phyloP scores from a whole-genome alignment of 2,113 vertebrate species.

The Zapus hudsonius region DNA sequence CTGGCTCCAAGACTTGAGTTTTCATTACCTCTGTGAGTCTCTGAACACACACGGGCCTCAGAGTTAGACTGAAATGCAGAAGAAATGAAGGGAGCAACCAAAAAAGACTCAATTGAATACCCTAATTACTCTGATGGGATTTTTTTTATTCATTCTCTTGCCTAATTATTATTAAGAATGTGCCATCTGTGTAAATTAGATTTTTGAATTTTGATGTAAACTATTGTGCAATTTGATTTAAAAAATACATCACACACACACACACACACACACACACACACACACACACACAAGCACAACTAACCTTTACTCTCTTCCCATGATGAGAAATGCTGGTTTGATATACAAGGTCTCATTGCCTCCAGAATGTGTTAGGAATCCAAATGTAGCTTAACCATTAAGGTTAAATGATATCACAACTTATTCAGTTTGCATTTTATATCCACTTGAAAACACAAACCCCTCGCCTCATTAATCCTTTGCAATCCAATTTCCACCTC shows the following conservation, averaged over 20 bases:
- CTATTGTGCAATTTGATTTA: constrained; percentile 27
- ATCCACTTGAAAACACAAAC: constrained; percentile 84
- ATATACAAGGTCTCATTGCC: constrained; percentile 72
- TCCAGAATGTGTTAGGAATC: neutral
- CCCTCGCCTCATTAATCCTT: constrained; percentile 89
- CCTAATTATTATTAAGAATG: constrained; percentile 76
- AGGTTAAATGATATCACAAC: constrained; percentile 83
- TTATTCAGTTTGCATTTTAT: constrained; percentile 81
- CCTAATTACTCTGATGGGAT: constrained; percentile 43
- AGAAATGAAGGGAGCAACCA: neutral
- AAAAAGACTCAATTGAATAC: neutral
- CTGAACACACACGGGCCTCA: neutral
- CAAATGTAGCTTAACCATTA: constrained; percentile 73
- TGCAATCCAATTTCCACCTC: constrained; percentile 72
- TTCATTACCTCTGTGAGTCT: neutral
- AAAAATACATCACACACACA: too few relatives aligned
- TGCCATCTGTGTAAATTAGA: constrained; percentile 62
- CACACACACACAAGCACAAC: too few relatives aligned
- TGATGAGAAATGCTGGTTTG: constrained; percentile 63
- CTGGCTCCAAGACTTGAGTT: neutral
- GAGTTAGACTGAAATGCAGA: neutral
- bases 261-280: too few relatives aligned
- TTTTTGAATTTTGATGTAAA: constrained; percentile 66
- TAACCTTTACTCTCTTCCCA: constrained; percentile 38
- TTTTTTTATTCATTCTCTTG: constrained; percentile 63